Conservation (phyloP, 1,140 invertebrate species). For the Drosophila pseudoobscura region DNA sequence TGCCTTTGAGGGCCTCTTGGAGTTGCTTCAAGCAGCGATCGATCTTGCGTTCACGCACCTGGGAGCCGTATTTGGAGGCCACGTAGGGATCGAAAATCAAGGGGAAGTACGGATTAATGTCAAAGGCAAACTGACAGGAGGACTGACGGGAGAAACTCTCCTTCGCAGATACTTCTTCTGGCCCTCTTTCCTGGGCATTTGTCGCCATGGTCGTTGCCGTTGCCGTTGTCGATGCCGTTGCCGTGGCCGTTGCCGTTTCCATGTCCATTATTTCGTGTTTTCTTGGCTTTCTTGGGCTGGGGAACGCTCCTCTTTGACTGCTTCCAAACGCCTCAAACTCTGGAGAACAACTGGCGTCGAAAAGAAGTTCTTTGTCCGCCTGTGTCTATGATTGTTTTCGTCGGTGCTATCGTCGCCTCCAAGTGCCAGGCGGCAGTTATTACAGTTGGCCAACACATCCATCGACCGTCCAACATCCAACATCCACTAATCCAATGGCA, state of each 20-base stretch:
- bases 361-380: conserved; percentile 44
- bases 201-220: neutral
- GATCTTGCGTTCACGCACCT: conserved; percentile 74
- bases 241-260: neutral
- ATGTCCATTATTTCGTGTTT: conserved; percentile 21
- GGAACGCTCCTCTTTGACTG: conserved; percentile 7
- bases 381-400: conserved; percentile 50
- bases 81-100: conserved; percentile 57
- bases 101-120: conserved; percentile 57
- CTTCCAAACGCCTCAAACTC: conserved; percentile 54
- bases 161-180: neutral
- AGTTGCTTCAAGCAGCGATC: conserved; percentile 74
- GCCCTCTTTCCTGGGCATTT: neutral
- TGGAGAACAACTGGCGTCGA: conserved; percentile 43
- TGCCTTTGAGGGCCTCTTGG: conserved; percentile 56
- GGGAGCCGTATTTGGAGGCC: conserved; percentile 70
- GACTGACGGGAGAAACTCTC: neutral
- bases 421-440: conserved; percentile 74
- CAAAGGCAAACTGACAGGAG: conserved; percentile 51
- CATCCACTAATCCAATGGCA: conserved; percentile 38
- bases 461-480: too few species aligned
- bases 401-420: conserved; percentile 37
- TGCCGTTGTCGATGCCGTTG: neutral
- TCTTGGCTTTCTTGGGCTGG: neutral
- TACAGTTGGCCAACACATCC: conserved; percentile 67